Evolutionary conservation across 2,888 invertebrate genomes (phyloP).

Genomic region (Sthenelais limicola): DNA sequence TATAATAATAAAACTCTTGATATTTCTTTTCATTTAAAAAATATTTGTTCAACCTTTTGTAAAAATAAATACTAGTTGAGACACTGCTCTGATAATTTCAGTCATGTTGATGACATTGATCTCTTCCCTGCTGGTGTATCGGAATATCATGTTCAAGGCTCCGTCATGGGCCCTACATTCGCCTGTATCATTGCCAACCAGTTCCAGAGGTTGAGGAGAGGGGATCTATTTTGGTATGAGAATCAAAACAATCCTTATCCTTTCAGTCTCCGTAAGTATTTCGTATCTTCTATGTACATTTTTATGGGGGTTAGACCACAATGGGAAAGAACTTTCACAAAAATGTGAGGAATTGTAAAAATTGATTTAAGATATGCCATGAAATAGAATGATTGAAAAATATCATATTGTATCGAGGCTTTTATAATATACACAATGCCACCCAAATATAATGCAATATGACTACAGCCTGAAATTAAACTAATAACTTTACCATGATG

Average conservation of each 20-base stretch:
- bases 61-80: slow-evolving; percentile 74
- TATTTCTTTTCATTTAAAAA: background rate
- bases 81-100: slow-evolving; percentile 60
- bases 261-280: slow-evolving; percentile 33
- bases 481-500: no score
- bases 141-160: slow-evolving; percentile 82
- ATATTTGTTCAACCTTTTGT: background rate
- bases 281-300: no score
- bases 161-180: slow-evolving; percentile 87
- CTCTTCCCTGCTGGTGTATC: slow-evolving; percentile 90
- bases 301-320: no score
- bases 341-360: no score
- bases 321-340: no score
- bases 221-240: slow-evolving; percentile 93
- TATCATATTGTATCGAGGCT: no score
- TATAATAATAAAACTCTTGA: slow-evolving; percentile 62
- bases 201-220: slow-evolving; percentile 84
- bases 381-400: no score
- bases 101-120: slow-evolving; percentile 87
- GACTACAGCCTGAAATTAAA: no score
- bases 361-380: no score
- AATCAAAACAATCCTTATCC: slow-evolving; percentile 13
- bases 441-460: no score
- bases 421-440: no score
- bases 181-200: slow-evolving; percentile 89